phyloP scores from a whole-genome alignment of 2,888 invertebrate genomes.

The Sacculina carcini region DNA sequence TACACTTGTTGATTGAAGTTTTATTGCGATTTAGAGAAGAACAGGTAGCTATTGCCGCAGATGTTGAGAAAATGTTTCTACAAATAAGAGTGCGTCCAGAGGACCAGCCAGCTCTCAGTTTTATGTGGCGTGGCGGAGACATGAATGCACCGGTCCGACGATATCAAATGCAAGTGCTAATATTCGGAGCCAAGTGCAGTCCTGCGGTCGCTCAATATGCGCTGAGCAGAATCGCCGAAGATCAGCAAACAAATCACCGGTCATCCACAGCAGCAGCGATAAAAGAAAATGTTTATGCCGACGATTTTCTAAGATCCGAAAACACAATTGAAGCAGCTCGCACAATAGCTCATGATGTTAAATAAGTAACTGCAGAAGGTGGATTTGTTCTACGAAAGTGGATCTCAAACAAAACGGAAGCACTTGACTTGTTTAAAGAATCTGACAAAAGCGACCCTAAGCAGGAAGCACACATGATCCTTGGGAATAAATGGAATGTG shows the following conservation, averaged over 20 bases:
- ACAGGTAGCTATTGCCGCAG: neutral
- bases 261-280: neutral
- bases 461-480: neutral
- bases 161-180: neutral
- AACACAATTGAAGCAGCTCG: neutral
- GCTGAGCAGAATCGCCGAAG: neutral
- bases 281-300: neutral
- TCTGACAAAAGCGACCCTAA: neutral
- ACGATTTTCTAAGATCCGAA: neutral
- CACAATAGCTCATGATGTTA: neutral
- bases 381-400: neutral
- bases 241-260: neutral
- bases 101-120: neutral
- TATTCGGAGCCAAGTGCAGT: neutral
- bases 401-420: neutral
- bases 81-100: neutral
- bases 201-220: neutral
- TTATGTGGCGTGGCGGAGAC: neutral
- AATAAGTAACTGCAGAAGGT: neutral
- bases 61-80: neutral
- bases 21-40: neutral
- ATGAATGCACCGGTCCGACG: neutral
- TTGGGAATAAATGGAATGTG: neutral
- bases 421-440: neutral
- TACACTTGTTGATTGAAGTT: neutral